Base-by-base conservation (phyloP, 2,113 vertebrate species). In the Campylomormyrus tamandua region DNA sequence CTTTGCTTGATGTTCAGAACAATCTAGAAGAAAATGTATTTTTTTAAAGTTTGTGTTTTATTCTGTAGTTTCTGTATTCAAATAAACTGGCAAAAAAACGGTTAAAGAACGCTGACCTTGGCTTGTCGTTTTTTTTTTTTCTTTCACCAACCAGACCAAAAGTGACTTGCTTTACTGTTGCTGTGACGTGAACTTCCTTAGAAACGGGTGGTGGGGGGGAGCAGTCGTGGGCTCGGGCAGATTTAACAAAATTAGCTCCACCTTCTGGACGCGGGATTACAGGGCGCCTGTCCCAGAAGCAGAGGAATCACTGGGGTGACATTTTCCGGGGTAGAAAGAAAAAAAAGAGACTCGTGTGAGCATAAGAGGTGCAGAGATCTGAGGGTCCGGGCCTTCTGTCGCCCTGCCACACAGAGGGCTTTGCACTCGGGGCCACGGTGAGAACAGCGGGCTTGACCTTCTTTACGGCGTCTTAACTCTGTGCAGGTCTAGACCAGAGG, bases 51-150 rank as follows among this genome's bases (percentile, higher is more conserved):
- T 5, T 52, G 42, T 86, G 21, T 89, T 87, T 88, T 50, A 70
- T 45, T 62, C 42, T 90, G 85, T 90, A 90, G 89, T 87, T 86
- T 87, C 66, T 91, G 88, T 80, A 91, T 91, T 80, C 88, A 92
- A 70, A 93, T 93, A 93, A 91, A 93, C 87, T 70, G 31, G 35
- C 53, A 80, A 31, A 83, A 46, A 89, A 46, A 21, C 39, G 8
- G 89, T 52, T 90, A 45, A 85, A 87, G 45, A 53, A 90, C 31
- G 24, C 42, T 90, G 89, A 35, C 83, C 83, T 87, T 87, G 84
- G 66, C 66, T 74, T 87, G 56, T 87, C 62, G 9, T 70, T 31
- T 70, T 13, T 13, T 66, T 27, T 62, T 62, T 58, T n/a, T 27
- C 62, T 84, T 66, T 52, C 88, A 49, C 13, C 11, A 84, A 53